These are phyloP conservation scores for Psittacus erithacus DNA, from an alignment of 2,113 vertebrate genomes.

Conservation along the genomic window DNA sequence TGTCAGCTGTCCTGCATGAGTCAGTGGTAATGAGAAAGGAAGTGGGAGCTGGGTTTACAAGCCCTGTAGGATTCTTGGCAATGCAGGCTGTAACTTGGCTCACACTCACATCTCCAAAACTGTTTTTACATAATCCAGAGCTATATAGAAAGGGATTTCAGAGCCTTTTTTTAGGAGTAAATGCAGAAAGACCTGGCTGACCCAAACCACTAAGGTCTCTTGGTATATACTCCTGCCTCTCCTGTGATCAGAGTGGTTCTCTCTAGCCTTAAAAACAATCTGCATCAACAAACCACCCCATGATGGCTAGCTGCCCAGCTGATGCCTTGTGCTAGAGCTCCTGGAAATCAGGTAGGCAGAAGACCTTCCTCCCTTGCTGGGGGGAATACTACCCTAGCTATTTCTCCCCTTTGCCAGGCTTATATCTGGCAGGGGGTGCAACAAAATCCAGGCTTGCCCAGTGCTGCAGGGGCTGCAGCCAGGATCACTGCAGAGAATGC, in stretches of 20 bases:
- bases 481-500: fast-evolving
- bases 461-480: background rate
- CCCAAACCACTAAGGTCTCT: background rate
- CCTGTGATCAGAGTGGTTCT: background rate
- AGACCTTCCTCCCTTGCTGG: background rate
- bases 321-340: background rate
- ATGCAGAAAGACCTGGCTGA: background rate
- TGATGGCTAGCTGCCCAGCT: background rate
- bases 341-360: too few species aligned
- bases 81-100: background rate
- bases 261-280: background rate
- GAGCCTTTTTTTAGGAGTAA: background rate
- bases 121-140: background rate
- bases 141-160: background rate
- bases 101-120: background rate
- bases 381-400: background rate
- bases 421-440: background rate
- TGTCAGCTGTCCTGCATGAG: background rate
- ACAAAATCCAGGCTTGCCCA: background rate
- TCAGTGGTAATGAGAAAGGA: background rate
- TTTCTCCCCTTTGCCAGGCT: background rate
- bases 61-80: background rate
- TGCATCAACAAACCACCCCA: background rate
- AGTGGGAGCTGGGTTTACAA: background rate
- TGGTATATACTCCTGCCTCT: background rate